Evolutionary conservation across 2,797 vertebrate species (phyloP), one percentile per base, ranked within the genome.

Genomic region (Tamandua tetradactyla): DNA sequence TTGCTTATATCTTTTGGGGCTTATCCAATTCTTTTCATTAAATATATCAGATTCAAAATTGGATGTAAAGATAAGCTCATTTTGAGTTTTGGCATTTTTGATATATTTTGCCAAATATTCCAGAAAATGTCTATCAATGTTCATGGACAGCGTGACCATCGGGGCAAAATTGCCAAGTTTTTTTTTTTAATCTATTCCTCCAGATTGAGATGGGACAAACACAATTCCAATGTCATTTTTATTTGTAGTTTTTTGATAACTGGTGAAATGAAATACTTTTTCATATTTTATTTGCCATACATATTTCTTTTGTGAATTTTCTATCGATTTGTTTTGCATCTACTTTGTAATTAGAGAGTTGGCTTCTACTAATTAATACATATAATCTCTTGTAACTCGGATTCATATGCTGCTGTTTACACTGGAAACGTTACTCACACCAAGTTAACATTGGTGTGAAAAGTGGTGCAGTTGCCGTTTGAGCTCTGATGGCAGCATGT

Each of bases 1-100:
- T 85, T 71, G 82, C 71, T 72, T 66, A 59, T 84, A 64, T 95
- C 91, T 95, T 91, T 91, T 88, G 89, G 95, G 93, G 92, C 93
- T 89, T 75, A 94, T 62, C 85, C 82, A 44, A 66, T 93, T 82
- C 92, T 86, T 47, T 52, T 78, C 64, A 32, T 79, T 71, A 85
- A 93, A 72, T 62, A 69, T 3, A 37, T 74, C 85, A 40, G 87
- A 42, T 49, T 74, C 88, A 22, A 47, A 88, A 22, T 22, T 25
- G 83, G 37, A 15, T 52, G 61, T 37, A 22, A 57, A 40, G 12
- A 5, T 25, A 44, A 72, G 92, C 35, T 82, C 35, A 49, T 40
- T 93, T 80, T 22, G 79, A 68, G 64, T 59, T 40, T 79, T 61
- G 93, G 35, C 76, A 52, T 27, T 40, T 91, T 71, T 64, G 18